These are phyloP conservation scores for Dipus sagitta DNA, from an alignment of 2,797 vertebrate species.

Conservation along the genomic window DNA sequence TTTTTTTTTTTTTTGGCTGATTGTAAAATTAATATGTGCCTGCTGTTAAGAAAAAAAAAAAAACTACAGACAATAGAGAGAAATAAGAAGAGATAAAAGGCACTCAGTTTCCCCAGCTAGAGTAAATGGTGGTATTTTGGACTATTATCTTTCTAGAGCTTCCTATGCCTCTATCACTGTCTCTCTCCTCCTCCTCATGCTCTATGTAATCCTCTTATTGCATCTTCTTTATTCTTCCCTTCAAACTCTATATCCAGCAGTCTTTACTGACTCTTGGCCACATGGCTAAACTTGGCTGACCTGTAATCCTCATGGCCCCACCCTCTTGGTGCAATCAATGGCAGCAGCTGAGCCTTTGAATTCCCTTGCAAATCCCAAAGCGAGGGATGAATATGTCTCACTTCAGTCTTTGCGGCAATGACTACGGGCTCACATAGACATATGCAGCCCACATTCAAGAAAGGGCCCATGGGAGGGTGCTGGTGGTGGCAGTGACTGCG, in stretches of 20 bases:
- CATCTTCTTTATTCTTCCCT: not conserved
- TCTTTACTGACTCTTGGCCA: fast-evolving
- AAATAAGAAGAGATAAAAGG: not conserved
- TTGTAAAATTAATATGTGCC: slow-evolving; percentile 59
- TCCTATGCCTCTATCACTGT: no score
- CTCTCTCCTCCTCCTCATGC: no score
- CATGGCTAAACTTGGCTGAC: fast-evolving
- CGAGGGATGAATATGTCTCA: not conserved
- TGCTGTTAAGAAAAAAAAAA: not conserved
- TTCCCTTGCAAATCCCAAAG: not conserved
- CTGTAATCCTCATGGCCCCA: fast-evolving
- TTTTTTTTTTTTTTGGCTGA: slow-evolving; percentile 35
- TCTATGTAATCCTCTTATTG: not conserved
- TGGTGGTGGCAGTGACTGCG: not conserved
- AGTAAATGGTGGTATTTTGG: not conserved
- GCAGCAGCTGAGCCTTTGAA: not conserved
- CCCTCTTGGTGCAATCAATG: not conserved
- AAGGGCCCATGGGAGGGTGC: fast-evolving
- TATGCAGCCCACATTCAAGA: fast-evolving
- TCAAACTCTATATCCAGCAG: not conserved
- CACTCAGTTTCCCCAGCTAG: not conserved
- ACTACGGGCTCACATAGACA: fast-evolving
- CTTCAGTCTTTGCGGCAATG: fast-evolving
- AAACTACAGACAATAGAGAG: not conserved
- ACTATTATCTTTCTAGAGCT: not conserved